Evolutionary conservation across 2,888 invertebrate species (phyloP).

Genomic region (Ormyrus nitidulus): DNA sequence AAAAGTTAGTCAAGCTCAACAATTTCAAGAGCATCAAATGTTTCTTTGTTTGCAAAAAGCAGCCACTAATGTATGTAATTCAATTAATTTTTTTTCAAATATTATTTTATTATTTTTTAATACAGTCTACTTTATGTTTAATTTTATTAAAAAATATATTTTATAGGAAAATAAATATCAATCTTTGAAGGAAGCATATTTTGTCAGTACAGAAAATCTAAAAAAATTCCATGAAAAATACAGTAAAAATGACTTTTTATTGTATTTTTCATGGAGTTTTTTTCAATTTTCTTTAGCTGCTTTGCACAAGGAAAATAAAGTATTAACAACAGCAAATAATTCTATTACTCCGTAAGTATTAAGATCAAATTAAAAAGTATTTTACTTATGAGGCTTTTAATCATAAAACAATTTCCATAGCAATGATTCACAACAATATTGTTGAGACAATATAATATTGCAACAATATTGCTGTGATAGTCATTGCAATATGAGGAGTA

Average conservation of each 20-base stretch:
- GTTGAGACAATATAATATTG: no score
- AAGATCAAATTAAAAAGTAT: neutral
- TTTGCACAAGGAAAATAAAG: conserved; percentile 37
- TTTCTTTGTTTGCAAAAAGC: conserved; percentile 35
- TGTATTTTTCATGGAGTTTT: no score
- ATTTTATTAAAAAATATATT: neutral
- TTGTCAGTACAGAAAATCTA: conserved; percentile 42
- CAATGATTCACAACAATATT: no score
- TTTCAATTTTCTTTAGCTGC: no score
- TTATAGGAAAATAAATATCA: conserved; percentile 49
- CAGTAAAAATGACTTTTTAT: conserved; percentile 42
- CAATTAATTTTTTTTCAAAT: neutral
- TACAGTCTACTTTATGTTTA: neutral
- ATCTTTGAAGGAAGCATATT: conserved; percentile 50
- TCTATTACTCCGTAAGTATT: conserved; percentile 11
- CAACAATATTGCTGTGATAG: no score
- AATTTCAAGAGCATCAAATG: conserved; percentile 47
- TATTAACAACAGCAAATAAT: neutral
- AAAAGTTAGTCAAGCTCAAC: conserved; percentile 44
- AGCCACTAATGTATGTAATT: conserved; percentile 22
- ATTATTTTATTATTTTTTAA: conserved; percentile 1
- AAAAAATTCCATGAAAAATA: conserved; percentile 50
- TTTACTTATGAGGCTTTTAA: no score
- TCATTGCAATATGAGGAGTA: no score
- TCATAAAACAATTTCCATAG: no score